Evolutionary conservation across 2,888 invertebrate genomes (phyloP).

Genomic region (Megaustenia siamemsis): DNA sequence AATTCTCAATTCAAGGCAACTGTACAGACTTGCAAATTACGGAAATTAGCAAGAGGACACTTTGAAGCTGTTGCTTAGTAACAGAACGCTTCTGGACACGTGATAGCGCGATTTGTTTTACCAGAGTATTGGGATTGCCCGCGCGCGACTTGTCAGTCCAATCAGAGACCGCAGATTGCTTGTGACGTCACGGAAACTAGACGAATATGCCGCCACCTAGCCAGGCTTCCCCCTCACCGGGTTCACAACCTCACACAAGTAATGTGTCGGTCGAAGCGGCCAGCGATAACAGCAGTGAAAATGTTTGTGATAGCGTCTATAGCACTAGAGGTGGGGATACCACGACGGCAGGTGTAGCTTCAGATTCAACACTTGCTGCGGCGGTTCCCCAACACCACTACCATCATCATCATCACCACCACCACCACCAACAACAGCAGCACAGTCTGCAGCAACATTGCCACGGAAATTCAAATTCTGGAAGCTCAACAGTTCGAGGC

Average conservation of each 20-base stretch:
- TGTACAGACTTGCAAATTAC: neutral
- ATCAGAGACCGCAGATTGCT: constrained; percentile 29
- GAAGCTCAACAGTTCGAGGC: neutral
- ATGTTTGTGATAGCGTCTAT: constrained; percentile 13
- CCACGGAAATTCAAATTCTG: constrained; percentile 16
- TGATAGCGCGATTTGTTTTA: neutral
- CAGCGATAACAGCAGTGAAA: neutral
- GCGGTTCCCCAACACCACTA: neutral
- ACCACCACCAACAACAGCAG: constrained; percentile 14
- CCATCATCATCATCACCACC: constrained; percentile 16
- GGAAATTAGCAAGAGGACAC: constrained; percentile 6
- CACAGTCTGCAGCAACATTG: constrained; percentile 2
- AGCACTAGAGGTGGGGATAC: constrained; percentile 14
- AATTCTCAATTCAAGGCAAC: neutral
- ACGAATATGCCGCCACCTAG: constrained; percentile 43
- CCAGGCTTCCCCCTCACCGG: constrained; percentile 14
- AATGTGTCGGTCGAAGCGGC: constrained; percentile 18
- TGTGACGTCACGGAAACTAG: constrained; percentile 44
- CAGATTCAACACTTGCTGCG: neutral
- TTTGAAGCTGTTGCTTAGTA: constrained; percentile 24
- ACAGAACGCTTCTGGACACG: neutral
- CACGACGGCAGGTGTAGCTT: neutral
- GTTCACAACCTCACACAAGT: constrained; percentile 31
- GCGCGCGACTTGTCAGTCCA: constrained; percentile 40
- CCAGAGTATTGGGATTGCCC: constrained; percentile 1